These are phyloP conservation scores for Caenorhabditis doughertyi DNA, from an alignment of 2,888 invertebrate genomes.

Conservation along the genomic window DNA sequence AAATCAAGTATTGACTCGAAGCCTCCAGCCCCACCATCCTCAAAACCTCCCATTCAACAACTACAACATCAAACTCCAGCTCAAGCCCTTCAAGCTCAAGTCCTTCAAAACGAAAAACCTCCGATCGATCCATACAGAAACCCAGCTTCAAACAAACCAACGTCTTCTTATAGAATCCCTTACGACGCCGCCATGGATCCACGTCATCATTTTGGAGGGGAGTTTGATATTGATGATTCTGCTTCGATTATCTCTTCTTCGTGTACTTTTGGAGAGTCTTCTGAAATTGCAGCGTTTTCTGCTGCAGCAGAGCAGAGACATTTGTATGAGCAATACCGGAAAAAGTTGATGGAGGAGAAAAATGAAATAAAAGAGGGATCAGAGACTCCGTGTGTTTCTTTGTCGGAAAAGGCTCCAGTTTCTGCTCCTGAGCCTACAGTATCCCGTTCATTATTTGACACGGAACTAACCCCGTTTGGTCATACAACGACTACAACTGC, in stretches of 20 bases:
- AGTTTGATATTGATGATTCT: conserved; percentile 55
- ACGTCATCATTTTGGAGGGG: conserved; percentile 26
- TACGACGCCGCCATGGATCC: conserved; percentile 32
- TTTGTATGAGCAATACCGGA: conserved; percentile 38
- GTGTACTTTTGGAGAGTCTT: conserved; percentile 60
- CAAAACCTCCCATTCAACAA: neutral
- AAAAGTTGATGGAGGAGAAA: conserved; percentile 32
- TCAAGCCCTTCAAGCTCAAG: conserved; percentile 22
- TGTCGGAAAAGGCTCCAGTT: neutral
- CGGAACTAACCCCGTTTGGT: conserved; percentile 53
- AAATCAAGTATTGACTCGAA: conserved; percentile 4
- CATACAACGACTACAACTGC: neutral
- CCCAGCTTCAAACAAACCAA: neutral
- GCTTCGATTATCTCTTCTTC: conserved; percentile 62
- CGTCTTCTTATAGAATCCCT: conserved; percentile 27
- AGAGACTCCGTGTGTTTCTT: conserved; percentile 16
- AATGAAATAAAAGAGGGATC: conserved; percentile 27
- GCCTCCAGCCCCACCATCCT: conserved; percentile 21
- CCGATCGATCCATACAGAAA: conserved; percentile 2
- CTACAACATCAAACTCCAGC: conserved; percentile 4
- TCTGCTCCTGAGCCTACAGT: neutral
- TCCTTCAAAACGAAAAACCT: conserved; percentile 21
- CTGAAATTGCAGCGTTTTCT: conserved; percentile 53
- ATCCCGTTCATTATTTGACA: conserved; percentile 27
- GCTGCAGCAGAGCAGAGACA: conserved; percentile 42